phyloP scores from a whole-genome alignment of 1,140 invertebrate species.

The Druon quercuslanigerum region DNA sequence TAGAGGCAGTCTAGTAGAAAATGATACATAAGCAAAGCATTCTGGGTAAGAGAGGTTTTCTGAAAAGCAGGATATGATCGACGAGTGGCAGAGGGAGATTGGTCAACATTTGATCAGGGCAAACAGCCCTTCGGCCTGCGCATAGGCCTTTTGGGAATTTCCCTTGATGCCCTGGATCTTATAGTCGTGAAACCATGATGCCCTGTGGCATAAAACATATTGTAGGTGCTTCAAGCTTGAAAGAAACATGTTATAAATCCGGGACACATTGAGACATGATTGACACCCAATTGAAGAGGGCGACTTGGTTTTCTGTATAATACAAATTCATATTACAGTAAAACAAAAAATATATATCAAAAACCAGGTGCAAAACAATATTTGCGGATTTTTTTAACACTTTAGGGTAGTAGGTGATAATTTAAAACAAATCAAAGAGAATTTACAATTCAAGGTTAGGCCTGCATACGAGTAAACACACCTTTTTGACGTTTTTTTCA shows the following conservation, averaged over 20 bases:
- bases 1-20: background rate
- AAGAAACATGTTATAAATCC: background rate
- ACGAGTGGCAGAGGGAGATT: constrained; percentile 53
- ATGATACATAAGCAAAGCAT: background rate
- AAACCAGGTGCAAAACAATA: too few relatives aligned
- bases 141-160: constrained; percentile 56
- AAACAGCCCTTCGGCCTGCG: constrained; percentile 59
- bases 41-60: constrained; percentile 49
- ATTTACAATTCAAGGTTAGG: too few relatives aligned
- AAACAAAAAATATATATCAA: too few relatives aligned
- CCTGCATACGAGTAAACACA: too few relatives aligned
- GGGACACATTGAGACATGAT: background rate
- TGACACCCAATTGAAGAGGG: background rate
- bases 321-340: too few relatives aligned
- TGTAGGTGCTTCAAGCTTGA: constrained; percentile 50
- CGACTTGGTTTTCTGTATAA: too few relatives aligned
- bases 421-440: too few relatives aligned
- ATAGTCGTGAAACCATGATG: constrained; percentile 42
- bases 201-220: constrained; percentile 58
- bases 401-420: too few relatives aligned
- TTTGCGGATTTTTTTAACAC: too few relatives aligned
- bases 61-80: constrained; percentile 61
- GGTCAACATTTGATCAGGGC: constrained; percentile 67
- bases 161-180: constrained; percentile 50
- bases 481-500: too few relatives aligned